Evolutionary conservation across 2,888 invertebrate genomes (phyloP).

Genomic region (Parnassius smintheus): DNA sequence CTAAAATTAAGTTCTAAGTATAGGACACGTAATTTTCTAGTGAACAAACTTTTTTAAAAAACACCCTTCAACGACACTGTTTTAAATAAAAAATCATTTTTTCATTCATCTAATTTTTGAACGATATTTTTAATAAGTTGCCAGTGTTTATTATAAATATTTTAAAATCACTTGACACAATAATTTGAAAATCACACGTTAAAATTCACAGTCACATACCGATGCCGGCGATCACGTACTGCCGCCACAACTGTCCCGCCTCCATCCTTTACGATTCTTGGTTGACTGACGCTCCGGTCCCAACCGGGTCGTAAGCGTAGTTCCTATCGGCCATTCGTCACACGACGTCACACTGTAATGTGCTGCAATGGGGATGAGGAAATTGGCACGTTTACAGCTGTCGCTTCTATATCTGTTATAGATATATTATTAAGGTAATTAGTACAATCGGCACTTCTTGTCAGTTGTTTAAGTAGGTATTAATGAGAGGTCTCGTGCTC

Average conservation of each 20-base stretch:
- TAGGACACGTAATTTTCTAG: too few relatives aligned
- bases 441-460: background rate
- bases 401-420: conserved; percentile 47
- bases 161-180: conserved; percentile 10
- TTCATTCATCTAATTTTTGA: too few relatives aligned
- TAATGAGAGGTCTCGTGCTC: too few relatives aligned
- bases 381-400: conserved; percentile 30
- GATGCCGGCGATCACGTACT: too few relatives aligned
- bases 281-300: conserved; percentile 61
- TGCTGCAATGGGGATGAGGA: conserved; percentile 20
- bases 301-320: conserved; percentile 72
- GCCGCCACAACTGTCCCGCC: too few relatives aligned
- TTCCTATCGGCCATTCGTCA: conserved; percentile 73
- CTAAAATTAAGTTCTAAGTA: too few relatives aligned
- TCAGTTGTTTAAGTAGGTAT: background rate
- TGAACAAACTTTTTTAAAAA: too few relatives aligned
- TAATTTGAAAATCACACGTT: conserved; percentile 4
- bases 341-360: conserved; percentile 38
- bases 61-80: too few relatives aligned
- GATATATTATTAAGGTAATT: conserved; percentile 8
- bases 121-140: background rate
- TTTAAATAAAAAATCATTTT: too few relatives aligned
- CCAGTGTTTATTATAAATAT: background rate
- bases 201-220: conserved; percentile 54
- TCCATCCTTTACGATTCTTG: conserved; percentile 54